Evolutionary conservation across 2,888 invertebrate genomes (phyloP).

Genomic region (Drosophila trichaetosa): DNA sequence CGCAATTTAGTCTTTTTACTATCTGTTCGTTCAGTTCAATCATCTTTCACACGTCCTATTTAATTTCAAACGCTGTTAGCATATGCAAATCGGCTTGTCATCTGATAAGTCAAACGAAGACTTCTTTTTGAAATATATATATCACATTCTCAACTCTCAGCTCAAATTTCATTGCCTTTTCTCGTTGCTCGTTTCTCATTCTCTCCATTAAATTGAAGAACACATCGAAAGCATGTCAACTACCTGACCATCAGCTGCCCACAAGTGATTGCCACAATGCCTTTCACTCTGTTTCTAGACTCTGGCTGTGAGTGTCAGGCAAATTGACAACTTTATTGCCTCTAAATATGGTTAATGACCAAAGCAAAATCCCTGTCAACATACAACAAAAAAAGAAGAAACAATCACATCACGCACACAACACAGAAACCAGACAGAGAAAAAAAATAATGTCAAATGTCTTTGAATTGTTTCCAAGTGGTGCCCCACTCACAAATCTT

Average conservation of each 20-base stretch:
- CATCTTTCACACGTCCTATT: slow-evolving; percentile 51
- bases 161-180: slow-evolving; percentile 47
- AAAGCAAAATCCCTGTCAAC: slow-evolving; percentile 62
- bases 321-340: slow-evolving; percentile 79
- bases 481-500: slow-evolving; percentile 4
- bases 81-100: slow-evolving; percentile 41
- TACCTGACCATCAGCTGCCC: slow-evolving; percentile 56
- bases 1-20: background rate
- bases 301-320: slow-evolving; percentile 31
- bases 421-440: slow-evolving; percentile 32
- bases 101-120: slow-evolving; percentile 22
- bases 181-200: slow-evolving; percentile 14
- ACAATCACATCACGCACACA: slow-evolving; percentile 5
- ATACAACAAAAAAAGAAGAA: slow-evolving; percentile 3
- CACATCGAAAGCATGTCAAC: slow-evolving; percentile 66
- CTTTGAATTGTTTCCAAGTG: slow-evolving; percentile 71
- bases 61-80: slow-evolving; percentile 9
- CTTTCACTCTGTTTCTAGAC: slow-evolving; percentile 44
- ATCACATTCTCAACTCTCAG: slow-evolving; percentile 19
- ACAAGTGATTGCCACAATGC: slow-evolving; percentile 27
- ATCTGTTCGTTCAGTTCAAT: background rate
- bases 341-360: slow-evolving; percentile 76
- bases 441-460: slow-evolving; percentile 73
- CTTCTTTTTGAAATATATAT: slow-evolving; percentile 25
- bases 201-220: slow-evolving; percentile 22